Evolutionary conservation across 2,797 vertebrate genomes (phyloP), one percentile per base, ranked within the genome.

Genomic region (Valencia hispanica): DNA sequence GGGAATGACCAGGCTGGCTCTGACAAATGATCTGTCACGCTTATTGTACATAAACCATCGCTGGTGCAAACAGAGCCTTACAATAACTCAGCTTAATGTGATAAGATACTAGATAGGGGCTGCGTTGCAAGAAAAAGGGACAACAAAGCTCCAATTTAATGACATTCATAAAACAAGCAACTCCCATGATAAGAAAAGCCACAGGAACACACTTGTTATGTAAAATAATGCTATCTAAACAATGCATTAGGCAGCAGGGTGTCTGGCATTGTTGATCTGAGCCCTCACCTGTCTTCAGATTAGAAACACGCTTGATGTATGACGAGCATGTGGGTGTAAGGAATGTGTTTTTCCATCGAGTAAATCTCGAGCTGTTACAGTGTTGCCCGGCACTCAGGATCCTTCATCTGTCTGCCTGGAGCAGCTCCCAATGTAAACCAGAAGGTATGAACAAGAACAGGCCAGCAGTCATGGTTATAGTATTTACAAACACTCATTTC

Each of bases 161-260:
- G 80, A 75, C 80, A 45, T 53, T 73, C 71, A 73, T 32, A 5
- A 80, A 78, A 76, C 74, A 81, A 18, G 34, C 68, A 65, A 18
- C 39, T 82, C 70, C 65, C 10, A 17, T 4, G 61, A 90, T 89
- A 84, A 89, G 34, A 79, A 53, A 70, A 76, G 74, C n/a, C 77
- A 32, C 45, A n/a, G 68, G 85, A 85, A 76, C 79, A 72, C 0
- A 51, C 4, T 0, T 34, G 88, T 87, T 87, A 80, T 74, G 80
- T 84, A 86, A 90, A 91, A 85, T 43, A 68, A 68, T 34, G 32
- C 86, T 86, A 82, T 87, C 73, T 87, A 89, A 92, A 91, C 89
- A 85, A 73, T 83, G 74, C 86, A 84, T 73, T 79, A 88, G 87
- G 74, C 78, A 71, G 47, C 43, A 63, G 63, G 72, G 72, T 30